These are phyloP conservation scores for Onychomys torridus DNA, from an alignment of 2,797 vertebrate species.

Conservation along the genomic window DNA sequence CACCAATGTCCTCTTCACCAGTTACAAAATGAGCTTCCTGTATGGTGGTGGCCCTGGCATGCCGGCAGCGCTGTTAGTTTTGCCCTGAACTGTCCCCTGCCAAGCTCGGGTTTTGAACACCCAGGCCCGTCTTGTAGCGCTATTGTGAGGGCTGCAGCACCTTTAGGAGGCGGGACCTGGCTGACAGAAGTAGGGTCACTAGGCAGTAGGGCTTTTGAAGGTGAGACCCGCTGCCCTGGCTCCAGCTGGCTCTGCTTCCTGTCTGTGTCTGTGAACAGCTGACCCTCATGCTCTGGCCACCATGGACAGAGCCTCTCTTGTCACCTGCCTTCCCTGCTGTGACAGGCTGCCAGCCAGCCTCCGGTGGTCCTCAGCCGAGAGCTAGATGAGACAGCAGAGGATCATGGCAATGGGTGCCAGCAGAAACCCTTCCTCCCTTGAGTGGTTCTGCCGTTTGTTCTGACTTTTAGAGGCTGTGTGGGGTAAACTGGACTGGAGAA, in stretches of 20 bases:
- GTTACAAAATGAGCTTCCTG: background rate
- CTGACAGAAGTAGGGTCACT: background rate
- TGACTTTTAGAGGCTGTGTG: background rate
- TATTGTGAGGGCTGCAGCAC: background rate
- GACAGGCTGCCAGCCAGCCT: background rate
- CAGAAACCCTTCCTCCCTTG: background rate
- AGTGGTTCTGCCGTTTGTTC: background rate
- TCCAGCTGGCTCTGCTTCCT: background rate
- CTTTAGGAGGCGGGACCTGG: background rate
- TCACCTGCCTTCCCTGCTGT: background rate
- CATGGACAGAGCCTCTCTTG: background rate
- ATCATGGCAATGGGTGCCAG: fast-evolving
- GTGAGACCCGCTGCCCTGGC: background rate
- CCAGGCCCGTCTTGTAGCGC: background rate
- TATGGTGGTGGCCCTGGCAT: no score
- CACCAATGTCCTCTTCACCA: background rate
- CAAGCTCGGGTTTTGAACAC: background rate
- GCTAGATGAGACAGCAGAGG: background rate
- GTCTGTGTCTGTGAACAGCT: background rate
- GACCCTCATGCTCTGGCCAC: background rate
- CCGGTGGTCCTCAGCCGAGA: background rate
- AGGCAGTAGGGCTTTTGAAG: background rate
- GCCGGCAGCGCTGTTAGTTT: background rate
- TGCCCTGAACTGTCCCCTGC: background rate
- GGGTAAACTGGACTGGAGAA: background rate